A percentile compares a stretch with the other conserved stretches of the same genome.
Conservation (phyloP, 2,797 vertebrate genomes). For the Taeniopygia guttata region DNA sequence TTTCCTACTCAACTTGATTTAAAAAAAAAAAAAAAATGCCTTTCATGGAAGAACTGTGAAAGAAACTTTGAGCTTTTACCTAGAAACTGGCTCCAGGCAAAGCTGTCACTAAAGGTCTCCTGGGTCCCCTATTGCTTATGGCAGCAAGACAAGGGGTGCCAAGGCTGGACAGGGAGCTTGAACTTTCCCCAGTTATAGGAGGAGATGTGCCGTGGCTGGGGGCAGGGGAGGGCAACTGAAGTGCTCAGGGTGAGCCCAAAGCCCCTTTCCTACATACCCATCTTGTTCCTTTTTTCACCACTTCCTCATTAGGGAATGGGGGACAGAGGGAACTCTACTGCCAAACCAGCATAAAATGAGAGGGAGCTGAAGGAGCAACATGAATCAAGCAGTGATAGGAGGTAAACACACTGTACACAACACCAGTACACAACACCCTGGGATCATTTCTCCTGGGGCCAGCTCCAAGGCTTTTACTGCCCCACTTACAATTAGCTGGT, state of each 20-base stretch:
- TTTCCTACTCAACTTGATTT: background rate
- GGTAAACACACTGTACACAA: background rate
- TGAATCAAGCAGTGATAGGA: background rate
- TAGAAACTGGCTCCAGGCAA: background rate
- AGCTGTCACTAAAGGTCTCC: background rate
- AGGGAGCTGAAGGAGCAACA: background rate
- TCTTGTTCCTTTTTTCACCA: background rate
- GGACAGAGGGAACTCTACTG: background rate
- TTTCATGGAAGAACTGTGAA: background rate
- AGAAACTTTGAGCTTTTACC: conserved; percentile 19
- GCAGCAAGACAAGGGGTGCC: background rate
- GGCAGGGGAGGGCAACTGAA: background rate
- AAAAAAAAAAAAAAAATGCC: background rate
- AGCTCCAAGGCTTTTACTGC: background rate
- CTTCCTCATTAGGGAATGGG: background rate
- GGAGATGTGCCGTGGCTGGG: background rate
- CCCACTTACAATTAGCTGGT: background rate
- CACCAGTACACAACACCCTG: background rate
- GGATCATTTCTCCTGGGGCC: background rate
- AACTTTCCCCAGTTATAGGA: background rate
- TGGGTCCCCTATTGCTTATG: background rate
- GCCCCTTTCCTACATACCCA: background rate
- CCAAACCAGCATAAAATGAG: background rate
- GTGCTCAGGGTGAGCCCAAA: background rate
- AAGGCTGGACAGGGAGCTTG: conserved; percentile 1